Evolutionary conservation across 1,140 invertebrate genomes (phyloP).

Genomic region (Conus betulinus): DNA sequence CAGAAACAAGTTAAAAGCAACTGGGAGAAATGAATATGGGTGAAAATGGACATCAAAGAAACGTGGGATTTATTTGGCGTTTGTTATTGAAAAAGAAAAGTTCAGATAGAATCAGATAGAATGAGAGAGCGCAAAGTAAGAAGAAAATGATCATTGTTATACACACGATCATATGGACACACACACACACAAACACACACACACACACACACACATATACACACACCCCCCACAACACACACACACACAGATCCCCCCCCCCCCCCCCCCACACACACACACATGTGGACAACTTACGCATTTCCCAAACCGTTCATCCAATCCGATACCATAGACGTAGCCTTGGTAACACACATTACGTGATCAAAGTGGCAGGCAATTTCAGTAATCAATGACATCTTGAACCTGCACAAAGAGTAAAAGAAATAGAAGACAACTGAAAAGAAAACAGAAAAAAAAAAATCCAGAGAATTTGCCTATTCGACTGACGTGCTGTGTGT

Average conservation of each 20-base stretch:
- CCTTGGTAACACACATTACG: conserved; percentile 43
- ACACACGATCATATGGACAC: background rate
- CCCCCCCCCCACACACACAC: background rate
- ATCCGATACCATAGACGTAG: conserved; percentile 42
- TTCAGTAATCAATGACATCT: conserved; percentile 25
- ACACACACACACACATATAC: background rate
- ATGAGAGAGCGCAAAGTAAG: too few species aligned
- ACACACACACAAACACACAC: background rate
- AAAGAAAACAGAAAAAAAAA: too few species aligned
- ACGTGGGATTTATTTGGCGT: too few species aligned
- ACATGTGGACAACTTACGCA: conserved; percentile 38
- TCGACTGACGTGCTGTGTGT: too few species aligned
- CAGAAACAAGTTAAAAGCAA: too few species aligned
- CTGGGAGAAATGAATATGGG: too few species aligned
- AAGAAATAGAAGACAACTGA: background rate
- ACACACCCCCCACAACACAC: background rate
- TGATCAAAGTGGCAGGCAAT: conserved; percentile 55
- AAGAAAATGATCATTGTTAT: too few species aligned
- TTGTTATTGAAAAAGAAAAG: background rate
- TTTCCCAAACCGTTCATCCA: conserved; percentile 57
- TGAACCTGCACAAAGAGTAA: background rate
- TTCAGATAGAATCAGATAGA: background rate
- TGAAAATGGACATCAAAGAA: too few species aligned
- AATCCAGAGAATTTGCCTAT: too few species aligned
- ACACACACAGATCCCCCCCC: background rate